These are phyloP conservation scores for Rhabditoides inermis DNA, from an alignment of 2,888 invertebrate species.

Conservation along the genomic window DNA sequence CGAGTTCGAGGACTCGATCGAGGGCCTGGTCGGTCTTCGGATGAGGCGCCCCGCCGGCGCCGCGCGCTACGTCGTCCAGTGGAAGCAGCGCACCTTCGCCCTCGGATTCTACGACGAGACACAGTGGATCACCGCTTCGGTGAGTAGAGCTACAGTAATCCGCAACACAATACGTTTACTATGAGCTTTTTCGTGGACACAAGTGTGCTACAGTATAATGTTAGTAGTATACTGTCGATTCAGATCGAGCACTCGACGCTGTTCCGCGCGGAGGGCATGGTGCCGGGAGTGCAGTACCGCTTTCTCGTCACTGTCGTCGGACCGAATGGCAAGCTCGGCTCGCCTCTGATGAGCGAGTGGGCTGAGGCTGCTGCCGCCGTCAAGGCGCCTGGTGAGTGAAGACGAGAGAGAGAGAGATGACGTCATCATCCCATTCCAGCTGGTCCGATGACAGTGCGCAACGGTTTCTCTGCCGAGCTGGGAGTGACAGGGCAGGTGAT, in stretches of 20 bases:
- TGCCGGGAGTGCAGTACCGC: slow-evolving; percentile 46
- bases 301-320: slow-evolving; percentile 41
- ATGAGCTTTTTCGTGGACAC: too few relatives aligned
- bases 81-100: slow-evolving; percentile 31
- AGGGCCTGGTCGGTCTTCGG: slow-evolving; percentile 22
- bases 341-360: slow-evolving; percentile 41
- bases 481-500: too few relatives aligned
- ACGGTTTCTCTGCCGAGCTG: too few relatives aligned
- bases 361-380: slow-evolving; percentile 17
- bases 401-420: background rate
- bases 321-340: slow-evolving; percentile 39
- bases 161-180: too few relatives aligned
- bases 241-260: slow-evolving; percentile 36
- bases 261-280: slow-evolving; percentile 40
- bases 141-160: slow-evolving; percentile 14
- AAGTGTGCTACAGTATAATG: too few relatives aligned
- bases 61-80: slow-evolving; percentile 28
- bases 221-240: slow-evolving; percentile 11
- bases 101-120: slow-evolving; percentile 34
- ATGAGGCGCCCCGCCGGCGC: slow-evolving; percentile 21
- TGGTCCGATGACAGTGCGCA: too few relatives aligned
- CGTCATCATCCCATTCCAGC: slow-evolving; percentile 3
- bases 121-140: slow-evolving; percentile 48
- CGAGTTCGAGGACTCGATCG: slow-evolving; percentile 27
- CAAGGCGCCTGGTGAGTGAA: slow-evolving; percentile 11